These are phyloP conservation scores for Sapayoa aenigma DNA, from an alignment of 2,113 vertebrate genomes.

Conservation along the genomic window DNA sequence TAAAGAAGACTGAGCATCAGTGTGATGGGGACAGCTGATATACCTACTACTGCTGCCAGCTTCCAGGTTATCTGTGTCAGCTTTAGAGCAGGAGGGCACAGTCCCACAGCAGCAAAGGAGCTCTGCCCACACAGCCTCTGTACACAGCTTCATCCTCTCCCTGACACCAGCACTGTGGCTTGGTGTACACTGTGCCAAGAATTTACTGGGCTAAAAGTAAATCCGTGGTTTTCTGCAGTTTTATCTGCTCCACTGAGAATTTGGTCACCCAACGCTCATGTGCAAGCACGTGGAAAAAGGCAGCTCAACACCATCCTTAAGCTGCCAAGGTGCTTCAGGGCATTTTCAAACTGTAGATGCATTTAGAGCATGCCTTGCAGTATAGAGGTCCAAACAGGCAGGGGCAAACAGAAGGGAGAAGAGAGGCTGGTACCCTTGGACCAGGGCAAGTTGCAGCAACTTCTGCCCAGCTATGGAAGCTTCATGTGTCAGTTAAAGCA, in stretches of 20 bases:
- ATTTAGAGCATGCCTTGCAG: neutral
- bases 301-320: neutral
- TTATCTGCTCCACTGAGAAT: neutral
- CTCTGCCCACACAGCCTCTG: neutral
- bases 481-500: neutral
- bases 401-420: neutral
- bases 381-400: neutral
- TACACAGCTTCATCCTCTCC: neutral
- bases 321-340: neutral
- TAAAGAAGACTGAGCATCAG: neutral
- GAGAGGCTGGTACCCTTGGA: neutral
- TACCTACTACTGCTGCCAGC: neutral
- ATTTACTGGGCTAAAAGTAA: neutral
- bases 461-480: neutral
- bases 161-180: neutral
- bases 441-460: neutral
- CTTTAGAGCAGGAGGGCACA: neutral
- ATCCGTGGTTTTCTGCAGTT: neutral
- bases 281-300: neutral
- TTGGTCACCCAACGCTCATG: neutral
- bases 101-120: neutral
- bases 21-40: neutral
- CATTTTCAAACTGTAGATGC: neutral
- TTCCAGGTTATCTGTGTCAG: neutral
- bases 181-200: neutral